Evolutionary conservation across 2,113 vertebrate genomes (phyloP), one percentile per base, ranked within the genome.

Genomic region (Oncorhynchus keta): DNA sequence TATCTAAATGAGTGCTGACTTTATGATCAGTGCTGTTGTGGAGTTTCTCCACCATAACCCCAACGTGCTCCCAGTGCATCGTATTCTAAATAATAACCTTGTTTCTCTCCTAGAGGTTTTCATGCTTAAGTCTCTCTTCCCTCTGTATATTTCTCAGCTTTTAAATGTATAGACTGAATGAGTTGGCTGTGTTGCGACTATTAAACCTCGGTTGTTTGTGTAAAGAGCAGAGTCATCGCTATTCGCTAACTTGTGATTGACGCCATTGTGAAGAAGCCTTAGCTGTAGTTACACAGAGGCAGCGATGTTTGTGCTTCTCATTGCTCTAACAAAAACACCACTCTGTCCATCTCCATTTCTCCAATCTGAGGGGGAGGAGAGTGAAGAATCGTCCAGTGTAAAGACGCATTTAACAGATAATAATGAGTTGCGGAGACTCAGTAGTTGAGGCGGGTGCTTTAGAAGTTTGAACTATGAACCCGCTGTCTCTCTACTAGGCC

Each of bases 81-180:
- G 55, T 83, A 83, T 77, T 89, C 2, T 0, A 45, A 45, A 45
- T 89, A 88, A 76, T 87, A 71, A 78, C 26, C 39, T 61, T 69
- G 64, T 76, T 84, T 81, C 77, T 86, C 81, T 87, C 61, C 32
- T 35, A 35, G 32, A 7, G 32, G 32, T 76, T 84, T 76, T 84
- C 84, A 70, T 75, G 81, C 81, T 76, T 76, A 79, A 55, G 74
- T 13, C 81, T 71, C 71, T 57, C 13, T 55, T 45, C 9, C 39
- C 35, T 74, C 82, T 90, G 88, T 90, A 81, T 85, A 86, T 90
- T 87, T 81, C 80, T 61, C 18, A 39, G 22, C 28, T 64, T 68
- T 74, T 39, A 18, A 5, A 48, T 79, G 68, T 73, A n/a, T n/a
- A n/a, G n/a, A n/a, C n/a, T n/a, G 61, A 45, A 11, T 45, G 8